A percentile compares a stretch with the other conserved stretches of the same genome.
Evolutionary conservation across 1,140 invertebrate genomes (phyloP).

Genomic region (Pachypeltis micranthus): DNA sequence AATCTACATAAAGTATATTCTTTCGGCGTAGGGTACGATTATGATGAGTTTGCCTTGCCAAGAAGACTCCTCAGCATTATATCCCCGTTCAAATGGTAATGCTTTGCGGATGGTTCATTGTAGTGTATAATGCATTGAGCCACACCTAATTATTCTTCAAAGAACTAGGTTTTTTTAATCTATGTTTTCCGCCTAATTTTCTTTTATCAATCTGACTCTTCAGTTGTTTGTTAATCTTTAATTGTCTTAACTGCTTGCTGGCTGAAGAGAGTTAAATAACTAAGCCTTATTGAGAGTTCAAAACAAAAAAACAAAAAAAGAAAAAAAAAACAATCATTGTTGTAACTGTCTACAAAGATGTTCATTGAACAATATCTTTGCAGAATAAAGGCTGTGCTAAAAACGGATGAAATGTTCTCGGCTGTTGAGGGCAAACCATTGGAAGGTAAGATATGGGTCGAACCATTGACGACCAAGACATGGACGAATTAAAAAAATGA

Average conservation of each 20-base stretch:
- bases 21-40: constrained; percentile 7
- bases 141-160: background rate
- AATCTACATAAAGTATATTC: background rate
- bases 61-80: background rate
- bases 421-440: constrained; percentile 13
- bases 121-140: background rate
- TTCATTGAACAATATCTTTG: constrained; percentile 24
- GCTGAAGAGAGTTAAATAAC: background rate
- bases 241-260: background rate
- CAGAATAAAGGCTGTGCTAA: constrained; percentile 20
- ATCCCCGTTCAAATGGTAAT: background rate
- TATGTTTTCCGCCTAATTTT: background rate
- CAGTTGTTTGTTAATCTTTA: background rate
- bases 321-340: constrained; percentile 10
- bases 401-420: constrained; percentile 15
- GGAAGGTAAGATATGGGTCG: constrained; percentile 20
- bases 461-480: constrained; percentile 8
- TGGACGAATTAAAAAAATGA: background rate
- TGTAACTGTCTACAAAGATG: constrained; percentile 16
- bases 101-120: background rate
- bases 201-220: background rate
- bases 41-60: constrained; percentile 9
- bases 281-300: background rate
- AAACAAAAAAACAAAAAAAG: background rate
- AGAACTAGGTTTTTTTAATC: background rate